phyloP scores from a whole-genome alignment of 2,888 invertebrate species.

The Serrognathus titanus region DNA sequence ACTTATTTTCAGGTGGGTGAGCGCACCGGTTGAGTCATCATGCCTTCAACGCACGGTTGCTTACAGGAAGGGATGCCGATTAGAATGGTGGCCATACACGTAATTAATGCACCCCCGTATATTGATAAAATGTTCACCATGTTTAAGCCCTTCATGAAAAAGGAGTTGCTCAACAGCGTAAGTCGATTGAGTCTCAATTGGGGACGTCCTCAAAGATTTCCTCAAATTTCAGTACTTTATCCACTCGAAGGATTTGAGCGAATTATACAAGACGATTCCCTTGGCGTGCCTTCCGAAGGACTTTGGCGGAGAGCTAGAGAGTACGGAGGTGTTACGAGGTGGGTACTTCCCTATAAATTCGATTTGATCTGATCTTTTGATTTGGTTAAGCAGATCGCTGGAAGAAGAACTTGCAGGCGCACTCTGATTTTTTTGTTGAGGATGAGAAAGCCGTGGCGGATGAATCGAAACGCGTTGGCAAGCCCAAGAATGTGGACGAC shows the following conservation, averaged over 20 bases:
- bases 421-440: slow-evolving; percentile 43
- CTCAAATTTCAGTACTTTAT: slow-evolving; percentile 8
- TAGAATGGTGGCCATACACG: slow-evolving; percentile 65
- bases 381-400: slow-evolving; percentile 13
- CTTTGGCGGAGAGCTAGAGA: slow-evolving; percentile 11
- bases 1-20: slow-evolving; percentile 57
- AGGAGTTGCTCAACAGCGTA: slow-evolving; percentile 50
- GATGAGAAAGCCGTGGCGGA: slow-evolving; percentile 55
- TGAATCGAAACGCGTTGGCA: slow-evolving; percentile 59
- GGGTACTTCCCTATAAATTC: neutral
- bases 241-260: slow-evolving; percentile 7
- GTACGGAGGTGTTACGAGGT: neutral
- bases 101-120: slow-evolving; percentile 65
- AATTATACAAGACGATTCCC: slow-evolving; percentile 14
- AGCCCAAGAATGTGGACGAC: slow-evolving; percentile 58
- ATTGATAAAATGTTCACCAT: slow-evolving; percentile 68
- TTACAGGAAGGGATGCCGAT: slow-evolving; percentile 53
- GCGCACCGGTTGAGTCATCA: too few relatives aligned
- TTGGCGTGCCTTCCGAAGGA: slow-evolving; percentile 16
- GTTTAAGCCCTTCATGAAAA: slow-evolving; percentile 71
- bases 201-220: neutral
- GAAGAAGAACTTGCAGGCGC: slow-evolving; percentile 35
- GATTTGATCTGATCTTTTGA: neutral
- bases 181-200: neutral
- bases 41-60: too few relatives aligned